Base-by-base conservation (phyloP, 64 coral and sea anemone genomes). In the Stichodactyla helianthus region DNA sequence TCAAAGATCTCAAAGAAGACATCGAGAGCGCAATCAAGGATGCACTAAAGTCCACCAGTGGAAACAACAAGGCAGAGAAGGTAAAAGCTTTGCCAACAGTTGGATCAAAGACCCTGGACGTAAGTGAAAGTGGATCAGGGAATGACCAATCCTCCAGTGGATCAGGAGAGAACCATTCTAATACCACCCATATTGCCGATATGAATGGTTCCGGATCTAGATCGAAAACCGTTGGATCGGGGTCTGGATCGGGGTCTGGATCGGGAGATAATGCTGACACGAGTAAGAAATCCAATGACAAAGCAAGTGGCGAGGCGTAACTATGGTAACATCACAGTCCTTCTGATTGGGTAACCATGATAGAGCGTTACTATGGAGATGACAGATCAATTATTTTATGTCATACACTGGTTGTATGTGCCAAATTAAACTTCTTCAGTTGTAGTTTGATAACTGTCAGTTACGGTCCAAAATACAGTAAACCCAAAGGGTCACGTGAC, bases 21-120 rank as follows among this genome's bases (percentile, higher is more conserved):
- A 92, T 92, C 16, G 90, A 92, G 79, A 87, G 60, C 77, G 90
- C 90, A 17, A 92, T 92, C 16, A 77, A 92, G 71, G 90, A 87
- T 18, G 90, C 90, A 7, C 26, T 92, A 35, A 87, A 80, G 54
- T 74, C 53, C 22, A 71, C 53, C 35, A 44, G 35, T 53, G 83
- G 77, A 0, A n/a, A 82, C 70, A 86, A 25, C n/a, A 77, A 53
- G 6, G 52, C 50, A 44, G n/a, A 28, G 8, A 85, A 90, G 71
- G 62, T 44, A 14, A 90, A 90, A 83, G 52, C 68, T 26, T 19
- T 55, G 18, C 60, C 77, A 70, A 79, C 26, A 58, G 55, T 9
- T 50, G 55, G 55, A 79, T 8, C 78, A 44, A 54, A 53, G 52
- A 52, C 35, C 17, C 50, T 81, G 31, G 78, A 81, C 25, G 18